Evolutionary conservation across 2,113 vertebrate genomes (phyloP), one percentile per base, ranked within the genome.

Genomic region (Pelusios castaneus): DNA sequence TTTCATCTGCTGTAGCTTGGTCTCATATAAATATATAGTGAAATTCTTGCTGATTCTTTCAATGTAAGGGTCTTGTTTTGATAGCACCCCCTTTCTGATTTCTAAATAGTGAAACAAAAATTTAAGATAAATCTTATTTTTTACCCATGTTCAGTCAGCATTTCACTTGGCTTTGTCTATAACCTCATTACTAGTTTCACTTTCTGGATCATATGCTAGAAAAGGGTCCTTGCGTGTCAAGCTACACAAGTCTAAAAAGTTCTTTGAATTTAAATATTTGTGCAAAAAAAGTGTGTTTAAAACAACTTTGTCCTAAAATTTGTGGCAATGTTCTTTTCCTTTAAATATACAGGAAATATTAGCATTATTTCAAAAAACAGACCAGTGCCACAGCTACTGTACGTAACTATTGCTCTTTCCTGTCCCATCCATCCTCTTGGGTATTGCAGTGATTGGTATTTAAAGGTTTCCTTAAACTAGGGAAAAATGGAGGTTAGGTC

Each of bases 161-260:
- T 88, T 95, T 95, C 89, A 12, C 47, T 94, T 96, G 96, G 94
- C 95, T 90, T 54, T 4, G 34, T 21, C 47, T 27, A 25, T 80
- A 55, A 80, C 34, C 22, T 56, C 5, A 70, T 55, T 43, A 16
- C 82, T 43, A 75, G 70, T 43, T 21, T 90, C 92, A 38, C 56
- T 54, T 41, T 67, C 63, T 4, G 0, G 5, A 12, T 77, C 81
- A 89, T 22, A 5, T 8, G 7, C 55, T 77, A 22, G 24, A 38
- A 85, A 77, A 73, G 73, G 75, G 41, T 41, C 34, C 70, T 34
- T 0, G 0, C 51, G 49, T 54, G 29, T 82, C 92, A 52, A 27
- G 34, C 63, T 87, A 79, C 47, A 10, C 89, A 87, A 82, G 70
- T 52, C 25, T n/a, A 9, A 29, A 10, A 12, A 43, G 10, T 5